Conservation (phyloP, 2,113 vertebrate species). For the Alouatta palliata region DNA sequence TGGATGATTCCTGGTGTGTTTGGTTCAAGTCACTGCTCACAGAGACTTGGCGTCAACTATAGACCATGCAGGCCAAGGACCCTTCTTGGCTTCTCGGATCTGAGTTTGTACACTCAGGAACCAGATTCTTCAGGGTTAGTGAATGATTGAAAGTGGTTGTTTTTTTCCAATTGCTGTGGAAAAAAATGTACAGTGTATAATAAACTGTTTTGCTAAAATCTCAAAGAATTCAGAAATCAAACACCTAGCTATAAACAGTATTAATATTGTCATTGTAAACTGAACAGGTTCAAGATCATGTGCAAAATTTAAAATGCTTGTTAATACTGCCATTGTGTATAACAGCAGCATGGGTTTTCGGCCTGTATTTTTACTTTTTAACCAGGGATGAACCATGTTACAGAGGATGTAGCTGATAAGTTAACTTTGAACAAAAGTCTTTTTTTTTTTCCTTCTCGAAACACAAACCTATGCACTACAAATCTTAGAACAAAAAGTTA, state of each 20-base stretch:
- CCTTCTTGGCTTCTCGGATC: conserved; percentile 74
- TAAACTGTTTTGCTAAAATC: conserved; percentile 83
- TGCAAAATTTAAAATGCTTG: conserved; percentile 84
- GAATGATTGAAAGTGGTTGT: conserved; percentile 70
- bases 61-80: conserved; percentile 38
- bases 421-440: conserved; percentile 83
- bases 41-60: conserved; percentile 79
- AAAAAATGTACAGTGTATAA: conserved; percentile 84
- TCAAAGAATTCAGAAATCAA: conserved; percentile 85
- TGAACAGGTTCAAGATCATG: conserved; percentile 84
- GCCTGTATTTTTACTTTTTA: conserved; percentile 73
- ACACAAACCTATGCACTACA: conserved; percentile 88
- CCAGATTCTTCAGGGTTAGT: conserved; percentile 77
- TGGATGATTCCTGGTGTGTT: conserved; percentile 78
- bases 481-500: conserved; percentile 85
- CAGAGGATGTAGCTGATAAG: conserved; percentile 84
- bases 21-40: conserved; percentile 77
- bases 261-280: conserved; percentile 85
- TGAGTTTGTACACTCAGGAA: conserved; percentile 82
- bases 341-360: conserved; percentile 70
- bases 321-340: conserved; percentile 74
- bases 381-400: conserved; percentile 83
- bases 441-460: conserved; percentile 76
- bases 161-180: conserved; percentile 75
- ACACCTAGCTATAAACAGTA: conserved; percentile 84